Base-by-base conservation (phyloP, 2,797 vertebrate genomes). In the Agapornis canus region DNA sequence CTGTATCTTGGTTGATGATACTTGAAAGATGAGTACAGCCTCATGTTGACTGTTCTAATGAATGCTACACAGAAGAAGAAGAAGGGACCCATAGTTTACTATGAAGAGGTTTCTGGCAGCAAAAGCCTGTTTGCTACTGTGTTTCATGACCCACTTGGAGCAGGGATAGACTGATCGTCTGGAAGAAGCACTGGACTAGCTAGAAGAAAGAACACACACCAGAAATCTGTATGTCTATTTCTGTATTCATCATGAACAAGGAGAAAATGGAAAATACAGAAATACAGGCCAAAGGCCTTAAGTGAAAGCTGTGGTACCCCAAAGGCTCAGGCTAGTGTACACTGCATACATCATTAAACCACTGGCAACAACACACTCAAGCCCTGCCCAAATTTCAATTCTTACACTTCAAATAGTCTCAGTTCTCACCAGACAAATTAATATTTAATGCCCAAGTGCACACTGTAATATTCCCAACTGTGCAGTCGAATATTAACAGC, bases 391-490 rank as follows among this genome's bases (percentile, higher is more conserved):
- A 79, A 95, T 94, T 95, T 92, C 79, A 92, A 82, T 94, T 97
- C 91, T 94, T 95, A 94, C 76, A 96, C 94, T 97, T 97, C 91
- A 94, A 45, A 95, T 84, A 80, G 69, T 93, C 92, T 97, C 95
- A 91, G 94, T 94, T 94, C 94, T 95, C 86, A 95, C 92, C 78
- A 96, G 95, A 96, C 79, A 91, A 97, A 96, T 97, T 77, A 95
- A 97, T 97, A 97, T 97, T 97, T 97, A 96, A 97, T 95, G 95
- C 73, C 48, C 82, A 95, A 88, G 85, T 94, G 82, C 79, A 82
- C 2, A 2, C 89, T 83, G 90, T 71, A 97, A 86, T 95, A 94
- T 96, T 97, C 93, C 92, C 95, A 94, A 85, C 89, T 89, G 93
- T 85, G 89, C 82, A 75, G 93, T 97, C 94, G 89, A 80, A 89